phyloP scores from a whole-genome alignment of 2,797 vertebrate genomes.

The Pipistrellus pipistrellus region DNA sequence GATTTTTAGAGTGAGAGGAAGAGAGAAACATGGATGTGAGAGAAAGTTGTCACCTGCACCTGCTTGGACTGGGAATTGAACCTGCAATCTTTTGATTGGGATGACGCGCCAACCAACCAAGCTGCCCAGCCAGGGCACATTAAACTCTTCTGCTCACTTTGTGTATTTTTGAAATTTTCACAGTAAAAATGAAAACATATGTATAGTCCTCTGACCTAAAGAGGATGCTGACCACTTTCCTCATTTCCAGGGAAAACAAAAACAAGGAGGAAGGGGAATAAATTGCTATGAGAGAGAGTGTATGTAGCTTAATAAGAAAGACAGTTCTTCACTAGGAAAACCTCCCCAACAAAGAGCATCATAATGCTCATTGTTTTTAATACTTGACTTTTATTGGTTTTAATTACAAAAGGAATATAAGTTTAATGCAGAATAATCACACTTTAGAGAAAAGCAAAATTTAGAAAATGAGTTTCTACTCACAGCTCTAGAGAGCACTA shows the following conservation, averaged over 20 bases:
- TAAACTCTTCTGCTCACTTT: neutral
- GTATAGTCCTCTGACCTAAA: neutral
- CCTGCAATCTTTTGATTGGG: no score
- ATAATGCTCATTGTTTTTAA: neutral
- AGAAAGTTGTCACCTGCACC: no score
- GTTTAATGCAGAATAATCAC: slow-evolving; percentile 21
- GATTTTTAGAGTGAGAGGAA: no score
- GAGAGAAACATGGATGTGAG: no score
- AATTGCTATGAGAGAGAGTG: neutral
- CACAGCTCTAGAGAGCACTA: neutral
- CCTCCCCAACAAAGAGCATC: neutral
- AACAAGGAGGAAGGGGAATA: neutral
- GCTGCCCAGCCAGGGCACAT: no score
- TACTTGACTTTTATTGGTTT: neutral
- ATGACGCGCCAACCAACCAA: no score
- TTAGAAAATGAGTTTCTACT: neutral
- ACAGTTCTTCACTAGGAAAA: neutral
- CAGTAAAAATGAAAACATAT: neutral
- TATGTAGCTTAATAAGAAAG: neutral
- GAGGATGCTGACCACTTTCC: neutral
- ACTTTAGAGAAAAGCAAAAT: neutral
- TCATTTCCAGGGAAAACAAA: neutral
- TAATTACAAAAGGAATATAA: slow-evolving; percentile 35
- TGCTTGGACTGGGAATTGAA: no score
- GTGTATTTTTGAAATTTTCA: neutral